A percentile compares a stretch with the other conserved stretches of the same genome.
Conservation (phyloP, 1,140 invertebrate genomes). For the Cotesia chilonis region DNA sequence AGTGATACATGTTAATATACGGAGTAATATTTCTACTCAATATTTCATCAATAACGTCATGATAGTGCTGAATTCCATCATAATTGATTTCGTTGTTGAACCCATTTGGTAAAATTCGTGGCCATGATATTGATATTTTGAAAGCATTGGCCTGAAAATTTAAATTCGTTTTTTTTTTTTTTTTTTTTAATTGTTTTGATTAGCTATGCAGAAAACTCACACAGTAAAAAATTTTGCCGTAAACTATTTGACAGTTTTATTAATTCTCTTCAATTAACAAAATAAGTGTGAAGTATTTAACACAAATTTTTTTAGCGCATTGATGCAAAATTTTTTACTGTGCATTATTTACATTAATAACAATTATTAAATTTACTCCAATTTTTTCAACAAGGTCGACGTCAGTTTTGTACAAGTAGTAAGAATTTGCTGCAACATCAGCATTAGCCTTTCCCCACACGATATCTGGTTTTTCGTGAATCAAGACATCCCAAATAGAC, state of each 20-base stretch:
- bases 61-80: slow-evolving; percentile 69
- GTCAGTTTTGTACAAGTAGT: slow-evolving; percentile 74
- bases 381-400: slow-evolving; percentile 69
- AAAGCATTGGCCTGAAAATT: slow-evolving; percentile 53
- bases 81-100: slow-evolving; percentile 61
- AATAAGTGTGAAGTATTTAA: too few species aligned
- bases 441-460: slow-evolving; percentile 67
- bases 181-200: too few species aligned
- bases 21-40: slow-evolving; percentile 65
- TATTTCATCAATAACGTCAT: slow-evolving; percentile 69
- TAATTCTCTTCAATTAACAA: too few species aligned
- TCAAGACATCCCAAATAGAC: slow-evolving; percentile 59
- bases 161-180: neutral
- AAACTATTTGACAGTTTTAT: too few species aligned
- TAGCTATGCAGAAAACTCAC: too few species aligned
- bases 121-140: slow-evolving; percentile 71
- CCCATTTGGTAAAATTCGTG: slow-evolving; percentile 66
- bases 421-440: slow-evolving; percentile 77
- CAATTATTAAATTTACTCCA: slow-evolving; percentile 56
- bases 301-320: too few species aligned
- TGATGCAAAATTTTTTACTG: too few species aligned
- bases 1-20: slow-evolving; percentile 69
- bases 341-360: too few species aligned
- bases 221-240: too few species aligned
- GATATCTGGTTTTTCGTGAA: slow-evolving; percentile 65